phyloP scores from a whole-genome alignment of 2,888 invertebrate genomes.

The Bursaphelenchus okinawaensis region DNA sequence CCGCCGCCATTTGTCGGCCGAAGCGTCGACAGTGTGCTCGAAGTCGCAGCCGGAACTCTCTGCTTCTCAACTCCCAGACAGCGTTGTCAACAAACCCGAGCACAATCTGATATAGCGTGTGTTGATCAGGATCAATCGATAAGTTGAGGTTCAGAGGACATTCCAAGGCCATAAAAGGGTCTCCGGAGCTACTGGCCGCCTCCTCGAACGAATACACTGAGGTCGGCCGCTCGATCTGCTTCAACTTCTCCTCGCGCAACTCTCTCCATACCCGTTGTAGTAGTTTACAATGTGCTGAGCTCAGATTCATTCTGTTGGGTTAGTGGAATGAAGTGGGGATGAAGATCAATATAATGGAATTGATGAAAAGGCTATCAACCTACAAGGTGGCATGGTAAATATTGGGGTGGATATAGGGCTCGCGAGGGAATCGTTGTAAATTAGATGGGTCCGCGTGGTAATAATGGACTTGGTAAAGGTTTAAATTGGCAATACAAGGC shows the following conservation, averaged over 20 bases:
- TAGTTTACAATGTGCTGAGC: conserved; percentile 22
- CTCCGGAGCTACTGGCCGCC: not conserved
- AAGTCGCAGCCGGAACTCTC: conserved; percentile 20
- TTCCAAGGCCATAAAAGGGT: not conserved
- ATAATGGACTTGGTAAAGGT: too few relatives aligned
- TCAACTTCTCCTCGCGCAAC: conserved; percentile 23
- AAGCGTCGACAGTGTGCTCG: conserved; percentile 21
- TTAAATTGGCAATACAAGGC: too few relatives aligned
- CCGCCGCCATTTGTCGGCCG: conserved; percentile 29
- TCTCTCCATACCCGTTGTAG: conserved; percentile 24
- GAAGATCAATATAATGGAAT: not conserved
- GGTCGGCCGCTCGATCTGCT: conserved; percentile 26
- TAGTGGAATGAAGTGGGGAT: not conserved
- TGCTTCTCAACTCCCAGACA: conserved; percentile 20
- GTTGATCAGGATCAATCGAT: conserved; percentile 25
- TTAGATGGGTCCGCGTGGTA: too few relatives aligned
- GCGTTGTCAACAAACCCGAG: conserved; percentile 28
- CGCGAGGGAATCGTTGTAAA: too few relatives aligned
- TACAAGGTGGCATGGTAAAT: not conserved
- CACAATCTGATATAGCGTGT: conserved; percentile 31
- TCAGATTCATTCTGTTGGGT: conserved; percentile 18
- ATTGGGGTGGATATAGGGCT: too few relatives aligned
- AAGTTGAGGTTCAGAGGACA: conserved; percentile 6
- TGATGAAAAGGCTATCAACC: not conserved
- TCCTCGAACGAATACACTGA: conserved; percentile 8